Evolutionary conservation across 2,797 vertebrate genomes (phyloP).

Genomic region (Phrynocephalus forsythii): DNA sequence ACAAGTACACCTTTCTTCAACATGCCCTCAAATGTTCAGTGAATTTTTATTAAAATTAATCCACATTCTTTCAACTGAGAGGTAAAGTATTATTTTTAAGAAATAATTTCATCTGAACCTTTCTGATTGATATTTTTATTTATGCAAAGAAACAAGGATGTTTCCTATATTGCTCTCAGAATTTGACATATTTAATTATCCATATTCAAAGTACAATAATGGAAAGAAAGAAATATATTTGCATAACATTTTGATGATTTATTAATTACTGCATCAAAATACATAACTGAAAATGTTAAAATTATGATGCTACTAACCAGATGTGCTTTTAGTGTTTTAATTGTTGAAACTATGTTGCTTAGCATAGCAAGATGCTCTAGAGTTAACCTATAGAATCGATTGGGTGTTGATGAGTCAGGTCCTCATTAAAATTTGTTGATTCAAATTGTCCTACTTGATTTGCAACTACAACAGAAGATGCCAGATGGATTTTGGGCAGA

Average conservation of each 20-base stretch:
- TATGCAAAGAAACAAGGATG: neutral
- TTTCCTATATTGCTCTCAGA: neutral
- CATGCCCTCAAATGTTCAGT: constrained; percentile 97
- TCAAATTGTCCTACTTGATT: too few relatives aligned
- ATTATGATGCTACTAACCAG: neutral
- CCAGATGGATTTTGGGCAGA: too few relatives aligned
- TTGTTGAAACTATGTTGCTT: neutral
- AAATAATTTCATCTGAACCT: neutral
- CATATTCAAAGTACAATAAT: neutral
- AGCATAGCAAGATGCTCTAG: too few relatives aligned
- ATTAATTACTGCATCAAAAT: neutral
- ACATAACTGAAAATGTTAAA: neutral
- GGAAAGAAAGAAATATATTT: neutral
- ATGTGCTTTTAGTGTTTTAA: neutral
- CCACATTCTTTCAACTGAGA: constrained; percentile 97
- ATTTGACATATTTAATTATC: neutral
- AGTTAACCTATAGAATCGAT: too few relatives aligned
- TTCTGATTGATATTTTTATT: constrained; percentile 1
- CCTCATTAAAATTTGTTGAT: too few relatives aligned
- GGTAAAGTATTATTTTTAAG: constrained; percentile 78
- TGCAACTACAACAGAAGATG: neutral
- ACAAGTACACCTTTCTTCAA: constrained; percentile 97
- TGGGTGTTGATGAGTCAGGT: too few relatives aligned
- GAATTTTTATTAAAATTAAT: constrained; percentile 97
- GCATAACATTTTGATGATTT: neutral